Percentiles rank a stretch among this genome's conserved stretches.
Conservation (phyloP, 2,888 invertebrate genomes). For the Autographa pulchrina region DNA sequence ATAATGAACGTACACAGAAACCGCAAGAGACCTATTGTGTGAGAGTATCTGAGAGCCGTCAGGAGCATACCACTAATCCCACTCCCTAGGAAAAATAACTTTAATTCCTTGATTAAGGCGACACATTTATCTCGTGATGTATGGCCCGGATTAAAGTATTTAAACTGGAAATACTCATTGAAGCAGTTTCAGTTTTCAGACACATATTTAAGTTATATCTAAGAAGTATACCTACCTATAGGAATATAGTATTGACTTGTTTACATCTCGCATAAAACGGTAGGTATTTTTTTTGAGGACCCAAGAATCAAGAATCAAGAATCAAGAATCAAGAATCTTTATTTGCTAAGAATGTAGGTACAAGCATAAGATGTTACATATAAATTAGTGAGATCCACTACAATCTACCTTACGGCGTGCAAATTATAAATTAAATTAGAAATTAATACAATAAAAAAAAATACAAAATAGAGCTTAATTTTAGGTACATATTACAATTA, state of each 20-base stretch:
- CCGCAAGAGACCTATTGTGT: conserved; percentile 6
- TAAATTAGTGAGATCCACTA: no score
- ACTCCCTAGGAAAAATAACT: conserved; percentile 52
- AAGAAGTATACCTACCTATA: no score
- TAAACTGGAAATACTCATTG: conserved; percentile 8
- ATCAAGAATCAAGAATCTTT: no score
- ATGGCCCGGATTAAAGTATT: conserved; percentile 16
- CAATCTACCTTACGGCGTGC: no score
- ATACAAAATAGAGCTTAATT: no score
- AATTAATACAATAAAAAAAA: no score
- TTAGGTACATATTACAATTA: no score
- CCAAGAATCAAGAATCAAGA: neutral
- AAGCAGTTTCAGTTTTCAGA: neutral
- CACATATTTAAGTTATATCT: neutral
- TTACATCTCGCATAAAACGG: neutral
- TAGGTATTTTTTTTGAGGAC: neutral
- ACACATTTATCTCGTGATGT: conserved; percentile 40
- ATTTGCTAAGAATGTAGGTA: no score
- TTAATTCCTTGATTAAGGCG: conserved; percentile 55
- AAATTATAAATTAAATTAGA: no score
- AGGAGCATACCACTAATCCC: conserved; percentile 45
- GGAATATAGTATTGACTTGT: neutral
- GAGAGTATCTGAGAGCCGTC: conserved; percentile 26
- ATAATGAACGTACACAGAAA: conserved; percentile 34
- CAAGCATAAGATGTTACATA: no score